These are phyloP conservation scores for Caenorhabditis sinica DNA, from an alignment of 2,888 invertebrate species.

Conservation along the genomic window DNA sequence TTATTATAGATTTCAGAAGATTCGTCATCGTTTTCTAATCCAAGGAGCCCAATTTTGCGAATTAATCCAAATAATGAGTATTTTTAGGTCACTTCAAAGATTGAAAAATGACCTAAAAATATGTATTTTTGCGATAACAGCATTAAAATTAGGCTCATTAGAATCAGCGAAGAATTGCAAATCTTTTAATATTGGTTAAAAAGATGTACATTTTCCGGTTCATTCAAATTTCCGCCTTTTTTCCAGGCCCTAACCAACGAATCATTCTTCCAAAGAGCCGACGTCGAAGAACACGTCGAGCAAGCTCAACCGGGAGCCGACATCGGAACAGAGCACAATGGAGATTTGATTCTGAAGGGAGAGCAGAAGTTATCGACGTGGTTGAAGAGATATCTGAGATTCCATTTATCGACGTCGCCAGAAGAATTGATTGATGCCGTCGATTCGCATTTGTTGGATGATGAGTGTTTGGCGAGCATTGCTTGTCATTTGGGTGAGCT, in stretches of 20 bases:
- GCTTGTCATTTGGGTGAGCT: conserved; percentile 50
- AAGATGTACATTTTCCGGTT: no score
- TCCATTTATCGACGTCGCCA: conserved; percentile 89
- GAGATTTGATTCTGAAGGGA: conserved; percentile 88
- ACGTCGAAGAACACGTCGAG: conserved; percentile 73
- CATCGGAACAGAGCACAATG: conserved; percentile 85
- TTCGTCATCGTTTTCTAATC: not conserved
- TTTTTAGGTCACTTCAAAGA: no score
- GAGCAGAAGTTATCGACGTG: conserved; percentile 85
- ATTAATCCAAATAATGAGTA: no score
- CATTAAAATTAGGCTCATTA: no score
- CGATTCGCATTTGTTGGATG: conserved; percentile 52
- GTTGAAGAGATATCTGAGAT: conserved; percentile 87
- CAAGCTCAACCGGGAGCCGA: conserved; percentile 58
- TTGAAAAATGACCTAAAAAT: no score
- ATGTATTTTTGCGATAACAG: not conserved
- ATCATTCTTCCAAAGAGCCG: conserved; percentile 73
- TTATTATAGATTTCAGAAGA: no score
- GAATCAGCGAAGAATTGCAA: no score
- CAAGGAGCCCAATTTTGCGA: not conserved
- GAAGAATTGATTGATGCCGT: conserved; percentile 88
- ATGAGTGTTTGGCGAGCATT: conserved; percentile 65
- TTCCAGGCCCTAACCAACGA: conserved; percentile 78
- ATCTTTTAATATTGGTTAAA: no score
- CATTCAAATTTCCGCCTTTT: not conserved